phyloP scores from a whole-genome alignment of 2,113 vertebrate genomes.

The Coracopsis vasa region DNA sequence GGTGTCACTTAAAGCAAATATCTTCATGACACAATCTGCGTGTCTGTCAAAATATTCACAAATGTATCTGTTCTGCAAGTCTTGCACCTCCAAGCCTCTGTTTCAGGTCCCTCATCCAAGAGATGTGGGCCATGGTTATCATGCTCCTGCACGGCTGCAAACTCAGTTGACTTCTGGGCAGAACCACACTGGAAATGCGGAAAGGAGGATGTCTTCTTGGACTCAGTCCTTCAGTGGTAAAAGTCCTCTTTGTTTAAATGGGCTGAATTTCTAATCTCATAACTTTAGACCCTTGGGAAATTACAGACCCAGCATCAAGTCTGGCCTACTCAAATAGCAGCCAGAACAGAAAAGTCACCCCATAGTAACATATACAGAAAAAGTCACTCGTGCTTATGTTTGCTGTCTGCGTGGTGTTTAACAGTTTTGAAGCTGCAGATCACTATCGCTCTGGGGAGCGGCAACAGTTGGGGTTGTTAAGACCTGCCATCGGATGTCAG shows the following conservation, averaged over 20 bases:
- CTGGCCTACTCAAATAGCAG: neutral
- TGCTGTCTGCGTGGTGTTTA: neutral
- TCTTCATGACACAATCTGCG: neutral
- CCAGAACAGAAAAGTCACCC: neutral
- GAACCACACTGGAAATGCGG: neutral
- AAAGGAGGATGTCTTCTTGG: neutral
- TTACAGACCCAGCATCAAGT: neutral
- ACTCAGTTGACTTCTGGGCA: neutral
- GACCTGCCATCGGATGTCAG: constrained; percentile 41
- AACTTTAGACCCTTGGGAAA: neutral
- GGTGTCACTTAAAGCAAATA: neutral
- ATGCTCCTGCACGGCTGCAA: neutral
- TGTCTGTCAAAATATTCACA: neutral
- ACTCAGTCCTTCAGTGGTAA: neutral
- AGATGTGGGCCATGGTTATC: neutral
- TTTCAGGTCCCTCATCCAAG: neutral
- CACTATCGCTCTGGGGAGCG: rapidly evolving
- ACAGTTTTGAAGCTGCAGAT: neutral
- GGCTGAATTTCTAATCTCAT: neutral
- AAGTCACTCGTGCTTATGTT: neutral
- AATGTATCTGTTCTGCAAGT: neutral
- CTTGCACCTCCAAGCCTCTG: neutral
- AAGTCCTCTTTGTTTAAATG: rapidly evolving
- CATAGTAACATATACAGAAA: neutral
- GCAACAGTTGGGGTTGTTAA: neutral